Conservation (phyloP, 2,797 vertebrate species). For the Enteromius paludinosus region DNA sequence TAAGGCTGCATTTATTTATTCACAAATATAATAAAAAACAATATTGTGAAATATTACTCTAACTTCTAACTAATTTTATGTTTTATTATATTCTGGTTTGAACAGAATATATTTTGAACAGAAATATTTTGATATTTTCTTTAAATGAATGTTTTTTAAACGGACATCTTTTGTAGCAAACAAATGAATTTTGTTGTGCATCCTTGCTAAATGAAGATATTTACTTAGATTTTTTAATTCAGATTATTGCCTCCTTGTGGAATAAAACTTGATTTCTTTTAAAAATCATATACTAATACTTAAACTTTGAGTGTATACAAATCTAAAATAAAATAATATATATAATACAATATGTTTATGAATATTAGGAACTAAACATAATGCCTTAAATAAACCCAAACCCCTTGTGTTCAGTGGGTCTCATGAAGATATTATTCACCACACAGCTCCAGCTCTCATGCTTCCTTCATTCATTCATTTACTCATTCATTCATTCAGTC, state of each 20-base stretch:
- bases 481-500: constrained; percentile 47
- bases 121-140: no score
- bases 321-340: background rate
- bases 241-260: background rate
- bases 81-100: background rate
- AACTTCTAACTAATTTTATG: background rate
- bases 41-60: background rate
- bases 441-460: constrained; percentile 27
- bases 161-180: background rate
- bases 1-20: background rate
- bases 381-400: background rate
- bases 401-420: background rate
- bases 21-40: background rate
- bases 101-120: no score
- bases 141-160: background rate
- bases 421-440: background rate
- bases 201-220: background rate
- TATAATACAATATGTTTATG: background rate
- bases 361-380: background rate
- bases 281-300: background rate
- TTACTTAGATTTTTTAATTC: background rate
- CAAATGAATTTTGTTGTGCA: background rate
- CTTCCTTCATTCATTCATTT: constrained; percentile 21
- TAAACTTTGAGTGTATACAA: background rate
- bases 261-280: background rate